Base-by-base conservation (phyloP, 2,113 vertebrate species). In the Anguilla rostrata region DNA sequence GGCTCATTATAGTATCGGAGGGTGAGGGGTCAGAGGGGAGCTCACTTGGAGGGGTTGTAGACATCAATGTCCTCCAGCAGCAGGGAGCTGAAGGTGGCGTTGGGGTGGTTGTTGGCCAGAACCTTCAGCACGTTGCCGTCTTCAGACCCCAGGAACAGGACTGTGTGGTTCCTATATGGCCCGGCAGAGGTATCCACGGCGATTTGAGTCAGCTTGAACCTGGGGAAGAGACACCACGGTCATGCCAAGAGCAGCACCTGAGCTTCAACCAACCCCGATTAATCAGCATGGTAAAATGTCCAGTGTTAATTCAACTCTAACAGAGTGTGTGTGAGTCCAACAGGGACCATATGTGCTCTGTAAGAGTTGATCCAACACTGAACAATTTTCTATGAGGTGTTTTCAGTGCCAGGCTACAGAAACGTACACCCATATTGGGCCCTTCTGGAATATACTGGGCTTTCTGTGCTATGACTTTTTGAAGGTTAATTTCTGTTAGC, bases 71-170 rank as follows among this genome's bases (percentile, higher is more conserved):
- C 97, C 92, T 99, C 98, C 90, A 98, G 88, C 20, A 98, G 94
- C 84, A 95, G 87, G 0, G 96, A 90, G 20, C 92, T 89, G 0
- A 86, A 83, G 16, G 91, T 63, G 39, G 88, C 26, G 12, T 95
- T 93, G 0, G 88, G 66, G 0, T 88, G 86, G 0, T 89, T 92
- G 7, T 91, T 91, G 0, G 91, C 92, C 87, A 99, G 87, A 40
- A 98, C 95, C 92, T 99, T 99, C 85, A 98, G 93, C 80, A 99
- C 91, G 0, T 90, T 88, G 3, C 98, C 98, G 0, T 98, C 97
- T 1, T 97, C 96, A 0, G 97, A 95, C 2, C 97, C 97, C 87
- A 99, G 93, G 89, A 98, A 99, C 71, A 99, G 90, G 56, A 99
- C 96, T 0, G 96, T 98, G 18, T 87, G 91, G 87, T 98, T 96